phyloP scores from a whole-genome alignment of 2,797 vertebrate genomes.

The Gymnodraco acuticeps region DNA sequence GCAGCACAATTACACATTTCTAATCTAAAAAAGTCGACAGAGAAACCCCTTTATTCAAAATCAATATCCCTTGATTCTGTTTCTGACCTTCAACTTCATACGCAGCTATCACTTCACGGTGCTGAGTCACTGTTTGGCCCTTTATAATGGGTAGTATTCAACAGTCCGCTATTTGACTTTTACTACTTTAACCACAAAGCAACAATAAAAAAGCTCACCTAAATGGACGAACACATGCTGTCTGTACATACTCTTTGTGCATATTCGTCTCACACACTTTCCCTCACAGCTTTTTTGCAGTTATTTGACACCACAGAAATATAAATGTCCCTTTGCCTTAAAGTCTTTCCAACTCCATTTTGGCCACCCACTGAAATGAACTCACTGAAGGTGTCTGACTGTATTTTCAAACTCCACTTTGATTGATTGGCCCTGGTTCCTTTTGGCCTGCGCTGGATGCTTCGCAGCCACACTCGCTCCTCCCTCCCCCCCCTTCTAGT shows the following conservation, averaged over 20 bases:
- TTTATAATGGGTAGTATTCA: not conserved
- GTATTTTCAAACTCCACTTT: conserved; percentile 73
- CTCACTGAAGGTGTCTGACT: conserved; percentile 68
- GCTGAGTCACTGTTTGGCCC: conserved; percentile 23
- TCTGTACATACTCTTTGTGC: conserved; percentile 15
- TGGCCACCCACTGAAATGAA: conserved; percentile 76
- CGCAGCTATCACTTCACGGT: conserved; percentile 21
- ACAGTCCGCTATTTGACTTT: conserved; percentile 9
- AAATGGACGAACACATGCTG: conserved; percentile 9
- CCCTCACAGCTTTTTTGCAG: conserved; percentile 22
- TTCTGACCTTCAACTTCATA: conserved; percentile 35
- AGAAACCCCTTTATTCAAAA: conserved; percentile 71
- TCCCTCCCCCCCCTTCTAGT: conserved; percentile 52
- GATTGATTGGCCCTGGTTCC: conserved; percentile 78
- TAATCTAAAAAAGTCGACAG: conserved; percentile 67
- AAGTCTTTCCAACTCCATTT: conserved; percentile 35
- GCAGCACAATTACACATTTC: conserved; percentile 76
- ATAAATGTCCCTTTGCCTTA: conserved; percentile 31
- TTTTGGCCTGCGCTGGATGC: conserved; percentile 73
- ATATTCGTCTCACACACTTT: conserved; percentile 31
- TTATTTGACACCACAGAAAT: conserved; percentile 44
- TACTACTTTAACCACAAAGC: conserved; percentile 4
- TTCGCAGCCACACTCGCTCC: conserved; percentile 73
- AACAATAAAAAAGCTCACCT: conserved; percentile 9
- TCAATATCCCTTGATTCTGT: conserved; percentile 43